Evolutionary conservation across 2,797 vertebrate species (phyloP), one percentile per base, ranked within the genome.

Genomic region (Sebastes diaconus): DNA sequence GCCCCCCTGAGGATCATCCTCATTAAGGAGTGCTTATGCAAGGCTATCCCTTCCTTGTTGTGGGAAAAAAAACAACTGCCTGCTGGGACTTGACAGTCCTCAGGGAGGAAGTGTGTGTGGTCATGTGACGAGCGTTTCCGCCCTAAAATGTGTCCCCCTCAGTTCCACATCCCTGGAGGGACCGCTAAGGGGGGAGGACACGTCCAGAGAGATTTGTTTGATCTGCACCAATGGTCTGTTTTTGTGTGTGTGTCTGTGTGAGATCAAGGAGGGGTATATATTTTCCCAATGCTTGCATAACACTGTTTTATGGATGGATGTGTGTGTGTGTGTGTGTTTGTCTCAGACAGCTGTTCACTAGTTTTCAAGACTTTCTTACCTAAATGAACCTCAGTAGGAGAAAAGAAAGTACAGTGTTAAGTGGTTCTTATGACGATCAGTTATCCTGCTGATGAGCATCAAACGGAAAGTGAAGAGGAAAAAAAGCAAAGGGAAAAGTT

Each of bases 11-110:
- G 84, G 77, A 80, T 80, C 70, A 64, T 90, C 79, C 84, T 95
- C 91, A 90, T 95, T 94, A 94, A 91, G 79, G 57, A 91, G 60
- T 90, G 83, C 87, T 93, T 91, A 91, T 73, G 79, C 84, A 87
- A 89, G 89, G 81, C 84, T 84, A 86, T 82, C 82, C 84, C 87
- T 89, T 85, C 81, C 75, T 82, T 87, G 77, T 88, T 84, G 71
- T 85, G 75, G 73, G 68, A 22, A 67, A 68, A 77, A 72, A 81
- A 83, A 72, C 58, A 86, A 78, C 52, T 81, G 88, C 83, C 87
- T 88, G 72, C 76, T 81, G 89, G 79, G 90, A 90, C 60, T 75
- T 65, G 34, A 81, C 61, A 71, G 75, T 87, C 87, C 86, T 87
- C 58, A 10, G 87, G 88, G 87, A 92, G 80, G 83, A 89, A 87